Base-by-base conservation (phyloP, 2,797 vertebrate species). In the Hippocampus kuda region DNA sequence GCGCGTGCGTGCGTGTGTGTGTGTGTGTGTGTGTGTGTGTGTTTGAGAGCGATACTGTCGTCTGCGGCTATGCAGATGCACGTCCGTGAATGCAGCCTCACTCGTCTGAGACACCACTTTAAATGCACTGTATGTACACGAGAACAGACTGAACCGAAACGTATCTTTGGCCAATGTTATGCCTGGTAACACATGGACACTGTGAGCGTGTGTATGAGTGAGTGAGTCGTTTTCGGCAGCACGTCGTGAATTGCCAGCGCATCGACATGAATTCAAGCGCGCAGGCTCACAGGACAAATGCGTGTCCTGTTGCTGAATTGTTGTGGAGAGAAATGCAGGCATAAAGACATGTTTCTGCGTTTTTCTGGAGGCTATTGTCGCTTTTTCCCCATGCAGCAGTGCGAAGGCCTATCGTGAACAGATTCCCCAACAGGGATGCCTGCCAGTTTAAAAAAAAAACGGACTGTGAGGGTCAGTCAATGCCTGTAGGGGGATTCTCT, bases 381-480 rank as follows among this genome's bases (percentile, higher is more conserved):
- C 34, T 34, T 34, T 34, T 6, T 1, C 34, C 34, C 34, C 34
- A 38, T 38, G 34, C 7, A 6, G 34, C 69, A 68, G 62, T n/a
- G 51, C 65, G 77, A 69, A 83, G 65, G 81, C 82, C 74, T 59
- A 42, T 87, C 83, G 87, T 85, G 79, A 86, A 80, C 81, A 85
- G 83, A 83, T 85, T 85, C 82, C 82, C 83, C 80, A 86, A 68
- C 84, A 77, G 44, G 79, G 71, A 70, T 75, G 75, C 75, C 76
- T 65, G 63, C 24, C n/a, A 16, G 62, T 41, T 26, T 10, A 16
- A 70, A 70, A 77, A 70, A 68, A 53, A 20, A 70, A 69, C 70
- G 68, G 74, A 38, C 66, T 67, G 51, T 68, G 67, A 70, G 72
- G 80, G 80, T 76, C 81, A 74, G 70, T 71, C 70, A n/a, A 61